phyloP scores from a whole-genome alignment of 1,140 invertebrate genomes.

The Notospermus geniculatus region DNA sequence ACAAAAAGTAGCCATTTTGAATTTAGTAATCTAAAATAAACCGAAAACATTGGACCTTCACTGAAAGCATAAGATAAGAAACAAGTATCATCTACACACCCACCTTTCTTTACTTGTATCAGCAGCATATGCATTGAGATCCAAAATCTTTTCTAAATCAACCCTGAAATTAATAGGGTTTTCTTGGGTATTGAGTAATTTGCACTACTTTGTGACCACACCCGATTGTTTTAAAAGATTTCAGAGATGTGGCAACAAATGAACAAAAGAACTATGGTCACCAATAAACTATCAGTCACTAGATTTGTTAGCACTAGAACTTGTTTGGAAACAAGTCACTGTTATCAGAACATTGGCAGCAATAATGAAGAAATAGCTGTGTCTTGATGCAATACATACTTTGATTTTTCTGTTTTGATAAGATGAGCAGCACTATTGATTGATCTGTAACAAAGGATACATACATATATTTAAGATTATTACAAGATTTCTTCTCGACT shows the following conservation, averaged over 20 bases:
- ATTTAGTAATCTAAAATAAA: too few relatives aligned
- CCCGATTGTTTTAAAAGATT: neutral
- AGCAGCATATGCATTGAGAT: constrained; percentile 47
- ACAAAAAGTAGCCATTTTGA: too few relatives aligned
- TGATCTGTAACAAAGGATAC: constrained; percentile 31
- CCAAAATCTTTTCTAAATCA: constrained; percentile 39
- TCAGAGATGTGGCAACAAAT: neutral
- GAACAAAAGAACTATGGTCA: neutral
- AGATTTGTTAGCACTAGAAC: too few relatives aligned
- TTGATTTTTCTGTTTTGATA: constrained; percentile 34
- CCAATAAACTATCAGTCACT: too few relatives aligned
- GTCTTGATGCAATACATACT: constrained; percentile 24
- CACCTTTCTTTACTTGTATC: constrained; percentile 10
- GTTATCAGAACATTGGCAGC: too few relatives aligned
- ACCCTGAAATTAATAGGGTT: constrained; percentile 29
- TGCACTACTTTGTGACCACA: neutral
- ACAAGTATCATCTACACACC: constrained; percentile 3
- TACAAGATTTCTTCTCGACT: too few relatives aligned
- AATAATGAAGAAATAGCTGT: too few relatives aligned
- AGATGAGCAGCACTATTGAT: constrained; percentile 43
- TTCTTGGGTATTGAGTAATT: neutral
- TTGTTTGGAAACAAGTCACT: too few relatives aligned
- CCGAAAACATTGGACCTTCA: too few relatives aligned
- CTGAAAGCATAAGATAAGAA: too few relatives aligned
- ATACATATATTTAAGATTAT: neutral